A percentile compares a stretch with the other conserved stretches of the same genome.
Evolutionary conservation across 2,113 vertebrate species (phyloP).

Genomic region (Paradoxurus hermaphroditus): DNA sequence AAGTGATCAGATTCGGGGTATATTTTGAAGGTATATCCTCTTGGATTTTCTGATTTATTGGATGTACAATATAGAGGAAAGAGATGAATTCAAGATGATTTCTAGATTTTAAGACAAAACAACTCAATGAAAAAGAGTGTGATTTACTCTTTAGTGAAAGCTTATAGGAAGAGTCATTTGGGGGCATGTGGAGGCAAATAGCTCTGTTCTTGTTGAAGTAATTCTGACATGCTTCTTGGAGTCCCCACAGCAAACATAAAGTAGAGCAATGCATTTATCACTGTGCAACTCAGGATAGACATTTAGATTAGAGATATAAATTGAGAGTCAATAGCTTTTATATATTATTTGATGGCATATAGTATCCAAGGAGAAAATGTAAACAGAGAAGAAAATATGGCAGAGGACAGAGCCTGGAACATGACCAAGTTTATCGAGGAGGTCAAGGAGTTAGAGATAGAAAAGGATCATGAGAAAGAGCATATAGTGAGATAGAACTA

Average conservation of each 20-base stretch:
- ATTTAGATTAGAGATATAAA: neutral
- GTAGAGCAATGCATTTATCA: neutral
- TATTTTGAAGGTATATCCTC: neutral
- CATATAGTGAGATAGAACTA: neutral
- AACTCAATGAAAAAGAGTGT: neutral
- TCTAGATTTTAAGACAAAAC: neutral
- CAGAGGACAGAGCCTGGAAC: neutral
- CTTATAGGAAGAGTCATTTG: neutral
- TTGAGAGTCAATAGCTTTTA: neutral
- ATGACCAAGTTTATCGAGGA: neutral
- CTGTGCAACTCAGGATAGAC: neutral
- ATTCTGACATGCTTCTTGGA: neutral
- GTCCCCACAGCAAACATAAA: neutral
- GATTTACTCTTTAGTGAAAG: neutral
- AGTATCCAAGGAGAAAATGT: neutral
- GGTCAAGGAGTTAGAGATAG: neutral
- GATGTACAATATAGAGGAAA: neutral
- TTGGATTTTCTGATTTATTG: neutral
- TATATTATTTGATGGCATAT: neutral
- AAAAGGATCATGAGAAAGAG: neutral
- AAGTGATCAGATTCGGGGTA: neutral
- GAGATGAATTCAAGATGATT: neutral
- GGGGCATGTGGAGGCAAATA: neutral
- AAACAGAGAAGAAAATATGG: neutral
- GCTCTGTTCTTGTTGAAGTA: neutral